A percentile compares a stretch with the other conserved stretches of the same genome.
phyloP scores from a whole-genome alignment of 2,888 invertebrate genomes.

The Craniophora ligustri region DNA sequence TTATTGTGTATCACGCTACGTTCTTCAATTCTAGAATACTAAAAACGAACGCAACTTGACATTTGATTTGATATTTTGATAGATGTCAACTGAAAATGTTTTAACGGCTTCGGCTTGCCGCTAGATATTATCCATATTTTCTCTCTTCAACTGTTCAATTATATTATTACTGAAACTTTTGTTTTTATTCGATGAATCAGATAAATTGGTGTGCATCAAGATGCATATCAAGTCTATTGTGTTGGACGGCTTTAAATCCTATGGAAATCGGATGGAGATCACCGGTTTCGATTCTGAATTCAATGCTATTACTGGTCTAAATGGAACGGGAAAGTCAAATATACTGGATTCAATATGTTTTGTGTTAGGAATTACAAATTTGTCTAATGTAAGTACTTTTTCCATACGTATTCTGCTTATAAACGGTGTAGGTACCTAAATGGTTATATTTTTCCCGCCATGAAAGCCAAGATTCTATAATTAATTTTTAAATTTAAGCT shows the following conservation, averaged over 20 bases:
- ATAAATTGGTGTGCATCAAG: conserved; percentile 47
- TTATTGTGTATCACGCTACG: no score
- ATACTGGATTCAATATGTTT: conserved; percentile 99
- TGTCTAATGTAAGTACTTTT: conserved; percentile 93
- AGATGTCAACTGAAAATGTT: not conserved
- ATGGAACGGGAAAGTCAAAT: conserved; percentile 99
- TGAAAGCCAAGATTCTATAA: no score
- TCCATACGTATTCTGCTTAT: conserved; percentile 15
- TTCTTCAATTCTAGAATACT: no score
- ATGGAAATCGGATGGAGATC: conserved; percentile 97
- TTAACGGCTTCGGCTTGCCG: conserved; percentile 61
- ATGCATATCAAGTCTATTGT: conserved; percentile 98
- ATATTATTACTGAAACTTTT: not conserved
- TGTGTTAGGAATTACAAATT: conserved; percentile 97
- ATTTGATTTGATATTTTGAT: not conserved
- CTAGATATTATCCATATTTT: no score
- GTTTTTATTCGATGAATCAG: not conserved
- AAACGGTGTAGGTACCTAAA: conserved; percentile 30
- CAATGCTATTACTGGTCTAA: conserved; percentile 99
- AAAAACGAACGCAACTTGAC: no score
- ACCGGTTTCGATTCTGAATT: conserved; percentile 97
- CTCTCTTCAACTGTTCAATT: no score
- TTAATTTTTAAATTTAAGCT: no score
- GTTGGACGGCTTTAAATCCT: conserved; percentile 99
- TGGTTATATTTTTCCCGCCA: conserved; percentile 61